Percentiles rank a stretch among this genome's conserved stretches.
These are phyloP conservation scores for Leucophora obtusa DNA, from an alignment of 2,888 invertebrate species.

Conservation along the genomic window DNA sequence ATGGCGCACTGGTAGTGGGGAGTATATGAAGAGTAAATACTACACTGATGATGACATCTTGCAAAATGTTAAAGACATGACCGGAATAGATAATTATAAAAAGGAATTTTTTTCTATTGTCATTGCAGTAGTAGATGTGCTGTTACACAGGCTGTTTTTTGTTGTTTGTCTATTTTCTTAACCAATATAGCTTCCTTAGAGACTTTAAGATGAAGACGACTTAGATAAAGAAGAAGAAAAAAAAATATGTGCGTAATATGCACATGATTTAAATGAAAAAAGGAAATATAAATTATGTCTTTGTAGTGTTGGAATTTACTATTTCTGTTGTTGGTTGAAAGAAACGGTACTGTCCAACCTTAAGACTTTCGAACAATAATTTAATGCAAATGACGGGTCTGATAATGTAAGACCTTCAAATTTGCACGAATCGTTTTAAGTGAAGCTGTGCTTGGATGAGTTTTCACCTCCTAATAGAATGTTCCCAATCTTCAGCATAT, in stretches of 20 bases:
- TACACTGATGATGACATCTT: constrained; percentile 71
- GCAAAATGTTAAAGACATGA: constrained; percentile 70
- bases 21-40: constrained; percentile 25
- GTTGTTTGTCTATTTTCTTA: constrained; percentile 24
- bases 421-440: too few species aligned
- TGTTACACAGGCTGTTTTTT: constrained; percentile 14
- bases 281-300: neutral
- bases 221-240: constrained; percentile 18
- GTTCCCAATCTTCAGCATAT: too few species aligned
- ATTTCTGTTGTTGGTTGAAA: neutral
- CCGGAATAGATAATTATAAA: constrained; percentile 73
- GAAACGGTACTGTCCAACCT: too few species aligned
- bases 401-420: too few species aligned
- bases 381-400: too few species aligned
- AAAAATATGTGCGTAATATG: neutral
- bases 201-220: constrained; percentile 30
- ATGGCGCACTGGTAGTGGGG: neutral
- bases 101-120: constrained; percentile 36
- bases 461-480: too few species aligned
- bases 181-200: constrained; percentile 46
- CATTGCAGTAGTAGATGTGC: constrained; percentile 20
- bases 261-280: neutral
- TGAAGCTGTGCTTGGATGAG: too few species aligned
- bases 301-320: neutral
- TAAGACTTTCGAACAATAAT: too few species aligned